These are phyloP conservation scores for Argyra leucocephala DNA, from an alignment of 2,888 invertebrate genomes.

Conservation along the genomic window DNA sequence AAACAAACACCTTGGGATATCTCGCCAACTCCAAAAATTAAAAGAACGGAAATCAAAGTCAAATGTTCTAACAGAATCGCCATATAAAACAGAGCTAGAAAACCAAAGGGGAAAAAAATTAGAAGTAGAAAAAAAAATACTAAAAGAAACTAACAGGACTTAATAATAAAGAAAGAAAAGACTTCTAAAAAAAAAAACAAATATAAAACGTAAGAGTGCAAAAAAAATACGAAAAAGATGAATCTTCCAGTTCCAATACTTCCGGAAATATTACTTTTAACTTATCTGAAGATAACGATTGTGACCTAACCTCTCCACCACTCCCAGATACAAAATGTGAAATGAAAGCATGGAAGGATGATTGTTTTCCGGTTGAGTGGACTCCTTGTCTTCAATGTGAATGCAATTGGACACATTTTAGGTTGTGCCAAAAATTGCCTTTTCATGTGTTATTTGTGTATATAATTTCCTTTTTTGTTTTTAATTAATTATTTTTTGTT, in stretches of 20 bases:
- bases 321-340: conserved; percentile 13
- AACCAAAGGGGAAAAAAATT: no score
- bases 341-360: conserved; percentile 16
- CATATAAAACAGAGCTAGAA: conserved; percentile 18
- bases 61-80: conserved; percentile 17
- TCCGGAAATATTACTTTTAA: conserved; percentile 14
- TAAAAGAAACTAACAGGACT: no score
- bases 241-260: conserved; percentile 14
- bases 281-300: conserved; percentile 15
- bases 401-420: conserved; percentile 16
- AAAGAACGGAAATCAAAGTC: conserved; percentile 16
- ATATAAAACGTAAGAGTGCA: no score
- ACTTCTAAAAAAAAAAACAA: no score
- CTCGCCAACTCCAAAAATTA: conserved; percentile 14
- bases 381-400: conserved; percentile 18
- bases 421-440: no score
- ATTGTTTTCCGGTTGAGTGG: conserved; percentile 15
- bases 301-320: conserved; percentile 14
- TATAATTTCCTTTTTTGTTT: no score
- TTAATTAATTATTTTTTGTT: no score
- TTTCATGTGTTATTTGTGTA: no score
- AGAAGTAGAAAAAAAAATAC: no score
- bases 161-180: no score
- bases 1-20: no score
- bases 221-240: no score